Conservation (phyloP, 2,797 vertebrate species). For the Babyrousa celebensis region DNA sequence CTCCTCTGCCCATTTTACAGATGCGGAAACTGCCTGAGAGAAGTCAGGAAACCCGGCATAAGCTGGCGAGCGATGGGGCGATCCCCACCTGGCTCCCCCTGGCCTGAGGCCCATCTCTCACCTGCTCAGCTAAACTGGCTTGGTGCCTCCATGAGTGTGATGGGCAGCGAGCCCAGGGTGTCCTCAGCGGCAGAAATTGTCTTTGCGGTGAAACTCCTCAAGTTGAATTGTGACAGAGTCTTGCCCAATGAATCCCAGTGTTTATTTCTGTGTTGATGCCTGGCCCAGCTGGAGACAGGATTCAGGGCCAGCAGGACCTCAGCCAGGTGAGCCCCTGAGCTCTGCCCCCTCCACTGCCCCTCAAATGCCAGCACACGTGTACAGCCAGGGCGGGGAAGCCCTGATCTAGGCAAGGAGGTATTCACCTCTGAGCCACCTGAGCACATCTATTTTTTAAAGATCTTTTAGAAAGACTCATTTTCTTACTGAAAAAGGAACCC, state of each 20-base stretch:
- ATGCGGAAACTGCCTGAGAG: background rate
- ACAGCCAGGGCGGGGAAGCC: too few relatives aligned
- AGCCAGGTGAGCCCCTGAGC: fast-evolving
- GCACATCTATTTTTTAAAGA: background rate
- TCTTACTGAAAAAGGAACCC: background rate
- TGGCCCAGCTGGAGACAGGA: background rate
- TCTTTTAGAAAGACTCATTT: background rate
- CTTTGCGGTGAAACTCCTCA: background rate
- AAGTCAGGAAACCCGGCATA: background rate
- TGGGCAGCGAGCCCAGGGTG: background rate
- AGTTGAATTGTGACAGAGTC: background rate
- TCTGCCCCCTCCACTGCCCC: background rate
- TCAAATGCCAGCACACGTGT: fast-evolving
- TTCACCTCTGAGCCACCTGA: background rate
- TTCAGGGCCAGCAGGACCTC: background rate
- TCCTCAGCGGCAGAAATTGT: background rate
- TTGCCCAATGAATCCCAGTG: background rate
- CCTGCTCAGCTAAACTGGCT: fast-evolving
- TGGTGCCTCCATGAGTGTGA: fast-evolving
- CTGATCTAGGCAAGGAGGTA: fast-evolving
- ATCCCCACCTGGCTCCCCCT: background rate
- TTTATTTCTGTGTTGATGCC: background rate
- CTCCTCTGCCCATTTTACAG: background rate
- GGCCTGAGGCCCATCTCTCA: fast-evolving
- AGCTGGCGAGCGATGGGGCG: fast-evolving